Conservation (phyloP, 53 echinoderm and acorn worm genomes). For the Apostichopus leukothele region DNA sequence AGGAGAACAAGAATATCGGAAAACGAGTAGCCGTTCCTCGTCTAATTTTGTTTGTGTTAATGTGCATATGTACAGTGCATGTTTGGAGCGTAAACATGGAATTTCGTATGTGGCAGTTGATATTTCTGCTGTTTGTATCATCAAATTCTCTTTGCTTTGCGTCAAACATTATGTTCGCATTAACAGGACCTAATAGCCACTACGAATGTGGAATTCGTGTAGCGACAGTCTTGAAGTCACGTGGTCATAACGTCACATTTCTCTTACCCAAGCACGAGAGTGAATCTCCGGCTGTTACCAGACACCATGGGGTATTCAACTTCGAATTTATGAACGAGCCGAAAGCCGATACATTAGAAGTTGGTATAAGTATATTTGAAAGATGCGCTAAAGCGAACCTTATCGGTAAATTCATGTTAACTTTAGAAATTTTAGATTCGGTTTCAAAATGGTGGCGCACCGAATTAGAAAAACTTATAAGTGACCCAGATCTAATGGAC, state of each 20-base stretch:
- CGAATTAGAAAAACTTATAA: slow-evolving; percentile 42
- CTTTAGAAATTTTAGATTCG: slow-evolving; percentile 7
- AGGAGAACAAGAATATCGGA: too few relatives aligned
- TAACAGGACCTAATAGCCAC: slow-evolving; percentile 58
- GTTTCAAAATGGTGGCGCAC: slow-evolving; percentile 41
- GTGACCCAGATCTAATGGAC: slow-evolving; percentile 47
- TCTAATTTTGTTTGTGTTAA: not conserved
- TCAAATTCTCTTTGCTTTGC: not conserved
- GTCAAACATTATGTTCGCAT: slow-evolving; percentile 45
- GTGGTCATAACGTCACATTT: slow-evolving; percentile 60
- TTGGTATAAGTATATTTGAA: slow-evolving; percentile 11
- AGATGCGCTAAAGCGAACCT: slow-evolving; percentile 40
- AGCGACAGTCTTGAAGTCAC: slow-evolving; percentile 35
- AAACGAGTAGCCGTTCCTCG: too few relatives aligned
- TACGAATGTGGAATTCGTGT: slow-evolving; percentile 48
- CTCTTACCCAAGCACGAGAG: slow-evolving; percentile 49
- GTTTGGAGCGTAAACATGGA: too few relatives aligned
- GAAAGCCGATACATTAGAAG: not conserved
- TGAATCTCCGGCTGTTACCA: slow-evolving; percentile 29
- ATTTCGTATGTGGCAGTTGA: not conserved
- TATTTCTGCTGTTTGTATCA: not conserved
- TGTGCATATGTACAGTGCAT: too few relatives aligned
- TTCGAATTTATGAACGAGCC: slow-evolving; percentile 49
- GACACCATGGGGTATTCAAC: slow-evolving; percentile 24
- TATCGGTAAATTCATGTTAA: not conserved